Base-by-base conservation (phyloP, 2,113 vertebrate genomes). In the Heterotis niloticus region DNA sequence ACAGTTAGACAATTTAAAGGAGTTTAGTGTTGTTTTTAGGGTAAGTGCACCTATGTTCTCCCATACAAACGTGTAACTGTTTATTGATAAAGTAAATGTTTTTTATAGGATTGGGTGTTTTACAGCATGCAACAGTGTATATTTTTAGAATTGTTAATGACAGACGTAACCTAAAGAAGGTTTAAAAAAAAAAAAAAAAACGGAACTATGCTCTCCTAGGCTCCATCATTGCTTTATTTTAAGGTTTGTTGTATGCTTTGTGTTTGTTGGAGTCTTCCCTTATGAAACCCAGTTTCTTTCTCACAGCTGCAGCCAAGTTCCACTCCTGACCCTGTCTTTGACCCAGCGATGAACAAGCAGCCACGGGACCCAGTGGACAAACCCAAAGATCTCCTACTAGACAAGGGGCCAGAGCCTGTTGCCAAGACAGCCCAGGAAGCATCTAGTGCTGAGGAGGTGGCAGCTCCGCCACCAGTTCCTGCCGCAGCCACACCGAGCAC, bases 1-100 rank as follows among this genome's bases (percentile, higher is more conserved):
- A 91, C 96, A 98, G 89, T 94, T 99, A 85, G 97, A 98, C 91
- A 98, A 98, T 92, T 95, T 99, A 94, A 99, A 98, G 93, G 96
- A 98, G 91, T 99, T 99, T 92, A 98, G 96, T 92, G 96, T 94
- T 85, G 96, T 98, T 90, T 99, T 99, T 93, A 95, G 96, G 95
- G 97, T 98, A 92, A 97, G 97, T 78, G 10, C 65, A 9, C 23
- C 62, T 59, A 5, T 16, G 93, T 52, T 80, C 1, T 78, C 7
- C 51, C 16, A 23, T 24, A 5, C 44, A 10, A 16, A 13, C 44
- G 69, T 34, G 17, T 17, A 10, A 71, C 28, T 10, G 20, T 18
- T 18, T 9, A 24, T n/a, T 18, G 11, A 56, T 18, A 4, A 29
- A 44, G 7, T 17, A 16, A 69, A 1, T 14, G 2, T 34, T 70